A percentile compares a stretch with the other conserved stretches of the same genome.
Evolutionary conservation across 2,888 invertebrate genomes (phyloP).

Genomic region (Xiphydria camelus): DNA sequence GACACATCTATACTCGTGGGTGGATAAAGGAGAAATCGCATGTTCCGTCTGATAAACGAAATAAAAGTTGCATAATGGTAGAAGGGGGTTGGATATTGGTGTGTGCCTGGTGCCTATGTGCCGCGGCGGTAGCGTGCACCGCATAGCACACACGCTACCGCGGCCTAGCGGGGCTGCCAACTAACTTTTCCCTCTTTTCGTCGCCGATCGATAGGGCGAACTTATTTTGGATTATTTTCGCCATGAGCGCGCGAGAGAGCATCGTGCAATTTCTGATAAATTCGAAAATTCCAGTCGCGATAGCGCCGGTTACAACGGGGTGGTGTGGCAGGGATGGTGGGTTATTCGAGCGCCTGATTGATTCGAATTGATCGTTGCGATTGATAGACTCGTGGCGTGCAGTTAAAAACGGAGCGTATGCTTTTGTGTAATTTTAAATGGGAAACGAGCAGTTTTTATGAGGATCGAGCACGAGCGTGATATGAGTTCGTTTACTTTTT

Average conservation of each 20-base stretch:
- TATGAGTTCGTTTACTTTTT: too few species aligned
- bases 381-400: too few species aligned
- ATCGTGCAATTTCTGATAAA: background rate
- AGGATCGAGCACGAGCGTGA: too few species aligned
- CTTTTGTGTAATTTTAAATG: too few species aligned
- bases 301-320: too few species aligned
- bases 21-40: constrained; percentile 43
- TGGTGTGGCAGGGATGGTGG: too few species aligned
- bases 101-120: constrained; percentile 37
- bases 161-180: constrained; percentile 27
- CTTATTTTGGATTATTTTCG: constrained; percentile 50
- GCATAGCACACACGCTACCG: constrained; percentile 26
- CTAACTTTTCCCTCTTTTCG: constrained; percentile 37
- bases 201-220: constrained; percentile 42
- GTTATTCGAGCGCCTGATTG: too few species aligned
- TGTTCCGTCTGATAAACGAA: constrained; percentile 52
- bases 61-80: constrained; percentile 40
- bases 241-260: too few species aligned
- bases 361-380: too few species aligned
- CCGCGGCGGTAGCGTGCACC: constrained; percentile 30
- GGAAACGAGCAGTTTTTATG: too few species aligned
- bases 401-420: too few species aligned
- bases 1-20: constrained; percentile 22
- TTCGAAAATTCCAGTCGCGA: constrained; percentile 3
- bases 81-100: constrained; percentile 26